These are phyloP conservation scores for Acanthosepion lycidas DNA, from an alignment of 2,888 invertebrate species.

Conservation along the genomic window DNA sequence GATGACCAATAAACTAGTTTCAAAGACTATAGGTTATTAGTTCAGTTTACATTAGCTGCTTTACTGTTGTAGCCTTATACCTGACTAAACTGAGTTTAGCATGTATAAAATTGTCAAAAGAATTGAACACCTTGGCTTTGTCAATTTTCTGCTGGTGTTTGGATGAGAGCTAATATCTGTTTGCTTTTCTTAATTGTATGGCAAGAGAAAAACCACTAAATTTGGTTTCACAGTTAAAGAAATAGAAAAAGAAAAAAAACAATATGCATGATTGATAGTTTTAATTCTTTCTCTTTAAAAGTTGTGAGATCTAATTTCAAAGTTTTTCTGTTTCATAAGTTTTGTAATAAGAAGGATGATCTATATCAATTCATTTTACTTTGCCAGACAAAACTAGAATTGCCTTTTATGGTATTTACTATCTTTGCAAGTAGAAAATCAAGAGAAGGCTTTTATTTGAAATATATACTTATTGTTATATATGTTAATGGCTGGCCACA, in stretches of 20 bases:
- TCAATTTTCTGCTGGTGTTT: background rate
- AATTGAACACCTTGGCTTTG: background rate
- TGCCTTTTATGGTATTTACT: background rate
- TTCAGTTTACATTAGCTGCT: too few relatives aligned
- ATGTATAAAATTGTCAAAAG: background rate
- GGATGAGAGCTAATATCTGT: background rate
- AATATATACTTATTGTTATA: too few relatives aligned
- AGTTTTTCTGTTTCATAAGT: too few relatives aligned
- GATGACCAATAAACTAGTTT: too few relatives aligned
- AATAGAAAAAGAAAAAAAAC: background rate
- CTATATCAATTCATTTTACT: background rate
- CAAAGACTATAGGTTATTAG: too few relatives aligned
- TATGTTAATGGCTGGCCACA: too few relatives aligned
- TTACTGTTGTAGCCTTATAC: too few relatives aligned
- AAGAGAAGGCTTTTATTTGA: background rate
- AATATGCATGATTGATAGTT: background rate
- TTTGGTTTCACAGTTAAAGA: background rate
- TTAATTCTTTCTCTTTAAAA: conserved; percentile 7
- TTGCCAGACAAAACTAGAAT: background rate
- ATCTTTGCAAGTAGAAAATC: background rate
- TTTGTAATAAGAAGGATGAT: background rate
- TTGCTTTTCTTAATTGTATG: background rate
- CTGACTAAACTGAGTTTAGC: too few relatives aligned
- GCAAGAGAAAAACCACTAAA: background rate
- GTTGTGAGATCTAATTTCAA: conserved; percentile 8